Evolutionary conservation across 1,140 invertebrate genomes (phyloP).

Genomic region (Aphidius gifuensis): DNA sequence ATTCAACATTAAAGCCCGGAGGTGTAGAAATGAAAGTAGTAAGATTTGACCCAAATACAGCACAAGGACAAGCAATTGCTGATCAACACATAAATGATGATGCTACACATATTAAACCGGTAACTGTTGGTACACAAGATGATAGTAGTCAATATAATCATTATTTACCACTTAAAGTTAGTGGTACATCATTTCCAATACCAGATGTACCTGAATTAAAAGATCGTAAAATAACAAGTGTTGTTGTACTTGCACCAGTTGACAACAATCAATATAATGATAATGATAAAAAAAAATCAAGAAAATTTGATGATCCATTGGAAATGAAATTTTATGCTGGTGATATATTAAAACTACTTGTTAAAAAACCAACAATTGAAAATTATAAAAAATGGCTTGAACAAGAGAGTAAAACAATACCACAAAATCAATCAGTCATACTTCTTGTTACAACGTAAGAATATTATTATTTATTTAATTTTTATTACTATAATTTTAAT

Average conservation of each 20-base stretch:
- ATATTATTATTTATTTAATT: slow-evolving; percentile 13
- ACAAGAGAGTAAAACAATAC: slow-evolving; percentile 67
- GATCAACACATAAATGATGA: slow-evolving; percentile 70
- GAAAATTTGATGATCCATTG: slow-evolving; percentile 49
- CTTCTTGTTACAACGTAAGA: slow-evolving; percentile 76
- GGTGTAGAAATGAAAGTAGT: slow-evolving; percentile 82
- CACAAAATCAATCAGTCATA: slow-evolving; percentile 74
- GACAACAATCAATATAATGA: slow-evolving; percentile 60
- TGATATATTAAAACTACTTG: slow-evolving; percentile 69
- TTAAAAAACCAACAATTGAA: slow-evolving; percentile 70
- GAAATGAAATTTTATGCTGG: slow-evolving; percentile 60
- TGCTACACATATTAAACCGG: slow-evolving; percentile 70
- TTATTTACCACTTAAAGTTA: slow-evolving; percentile 79
- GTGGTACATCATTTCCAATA: slow-evolving; percentile 77
- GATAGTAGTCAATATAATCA: slow-evolving; percentile 70
- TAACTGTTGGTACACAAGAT: slow-evolving; percentile 61
- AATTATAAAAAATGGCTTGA: slow-evolving; percentile 79
- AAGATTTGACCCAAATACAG: slow-evolving; percentile 71
- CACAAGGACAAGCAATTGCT: slow-evolving; percentile 68
- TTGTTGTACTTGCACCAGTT: slow-evolving; percentile 78
- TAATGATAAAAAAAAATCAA: slow-evolving; percentile 35
- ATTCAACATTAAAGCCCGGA: slow-evolving; percentile 55
- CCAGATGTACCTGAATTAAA: slow-evolving; percentile 70
- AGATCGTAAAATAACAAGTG: slow-evolving; percentile 73
- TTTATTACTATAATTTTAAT: slow-evolving; percentile 8